Percentiles rank a stretch among this genome's conserved stretches.
Evolutionary conservation across 2,113 vertebrate genomes (phyloP).

Genomic region (Bubo scandiacus): DNA sequence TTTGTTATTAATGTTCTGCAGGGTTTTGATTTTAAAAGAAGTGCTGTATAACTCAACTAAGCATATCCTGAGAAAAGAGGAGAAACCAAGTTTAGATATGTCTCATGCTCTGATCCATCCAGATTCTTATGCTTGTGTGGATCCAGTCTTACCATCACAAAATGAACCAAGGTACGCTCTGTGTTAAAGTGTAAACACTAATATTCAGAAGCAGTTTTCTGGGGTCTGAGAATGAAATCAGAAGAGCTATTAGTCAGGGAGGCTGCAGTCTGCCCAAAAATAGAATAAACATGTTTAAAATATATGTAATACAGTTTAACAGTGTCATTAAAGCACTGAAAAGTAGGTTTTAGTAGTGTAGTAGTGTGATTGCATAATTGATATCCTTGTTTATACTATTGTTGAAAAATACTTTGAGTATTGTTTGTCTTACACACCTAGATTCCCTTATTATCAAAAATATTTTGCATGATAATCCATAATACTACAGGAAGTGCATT

Average conservation of each 20-base stretch:
- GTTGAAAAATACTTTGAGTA: not conserved
- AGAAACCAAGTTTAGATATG: not conserved
- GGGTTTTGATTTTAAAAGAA: not conserved
- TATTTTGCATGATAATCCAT: not conserved
- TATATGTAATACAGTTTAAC: not conserved
- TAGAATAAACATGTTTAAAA: not conserved
- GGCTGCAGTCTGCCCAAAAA: not conserved
- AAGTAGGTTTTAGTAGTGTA: not conserved
- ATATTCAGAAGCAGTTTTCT: not conserved
- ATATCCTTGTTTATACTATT: not conserved
- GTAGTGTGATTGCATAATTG: not conserved
- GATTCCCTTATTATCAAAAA: not conserved
- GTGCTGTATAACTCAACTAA: not conserved
- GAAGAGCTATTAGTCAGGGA: not conserved
- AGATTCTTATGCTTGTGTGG: not conserved
- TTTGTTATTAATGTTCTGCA: not conserved
- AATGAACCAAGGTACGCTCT: not conserved
- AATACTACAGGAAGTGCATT: not conserved
- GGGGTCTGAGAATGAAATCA: not conserved
- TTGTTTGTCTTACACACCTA: not conserved
- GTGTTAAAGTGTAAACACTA: not conserved
- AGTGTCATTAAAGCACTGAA: not conserved
- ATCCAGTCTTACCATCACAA: not conserved
- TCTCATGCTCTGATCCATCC: not conserved
- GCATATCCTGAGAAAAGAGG: not conserved